A percentile compares a stretch with the other conserved stretches of the same genome.
Conservation (phyloP, 2,797 vertebrate genomes). For the Eulemur mongoz region DNA sequence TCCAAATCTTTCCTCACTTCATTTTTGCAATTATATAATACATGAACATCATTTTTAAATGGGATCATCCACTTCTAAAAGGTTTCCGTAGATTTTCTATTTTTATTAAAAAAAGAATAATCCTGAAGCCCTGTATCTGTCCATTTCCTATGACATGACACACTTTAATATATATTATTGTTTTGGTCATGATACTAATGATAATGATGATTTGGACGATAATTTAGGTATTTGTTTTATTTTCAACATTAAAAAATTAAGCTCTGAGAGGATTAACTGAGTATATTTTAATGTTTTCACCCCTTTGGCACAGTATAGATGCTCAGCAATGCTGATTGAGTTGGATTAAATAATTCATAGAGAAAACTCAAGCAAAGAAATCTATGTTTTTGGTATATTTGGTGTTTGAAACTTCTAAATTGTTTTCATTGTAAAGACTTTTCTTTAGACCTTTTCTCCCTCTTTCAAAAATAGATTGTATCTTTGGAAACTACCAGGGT, state of each 20-base stretch:
- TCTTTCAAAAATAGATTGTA: conserved; percentile 60
- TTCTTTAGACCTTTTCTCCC: conserved; percentile 68
- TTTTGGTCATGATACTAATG: neutral
- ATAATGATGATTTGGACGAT: neutral
- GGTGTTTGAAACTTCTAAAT: conserved; percentile 34
- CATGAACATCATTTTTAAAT: neutral
- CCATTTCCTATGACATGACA: neutral
- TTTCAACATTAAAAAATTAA: neutral
- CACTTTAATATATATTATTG: neutral
- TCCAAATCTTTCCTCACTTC: neutral
- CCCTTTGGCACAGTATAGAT: neutral
- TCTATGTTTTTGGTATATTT: neutral
- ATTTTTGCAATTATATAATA: neutral
- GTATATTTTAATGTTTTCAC: neutral
- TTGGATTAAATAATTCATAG: neutral
- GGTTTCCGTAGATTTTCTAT: neutral
- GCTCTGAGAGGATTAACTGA: neutral
- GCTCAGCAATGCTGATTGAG: neutral
- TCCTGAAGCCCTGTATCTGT: neutral
- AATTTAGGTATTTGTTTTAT: neutral
- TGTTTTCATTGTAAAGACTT: conserved; percentile 58
- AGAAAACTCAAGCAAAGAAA: conserved; percentile 27
- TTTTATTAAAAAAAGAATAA: neutral
- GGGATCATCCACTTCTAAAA: neutral
- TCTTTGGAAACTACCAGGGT: conserved; percentile 72